A percentile compares a stretch with the other conserved stretches of the same genome.
Conservation (phyloP, 2,888 invertebrate species). For the Drosophila multiciliata region DNA sequence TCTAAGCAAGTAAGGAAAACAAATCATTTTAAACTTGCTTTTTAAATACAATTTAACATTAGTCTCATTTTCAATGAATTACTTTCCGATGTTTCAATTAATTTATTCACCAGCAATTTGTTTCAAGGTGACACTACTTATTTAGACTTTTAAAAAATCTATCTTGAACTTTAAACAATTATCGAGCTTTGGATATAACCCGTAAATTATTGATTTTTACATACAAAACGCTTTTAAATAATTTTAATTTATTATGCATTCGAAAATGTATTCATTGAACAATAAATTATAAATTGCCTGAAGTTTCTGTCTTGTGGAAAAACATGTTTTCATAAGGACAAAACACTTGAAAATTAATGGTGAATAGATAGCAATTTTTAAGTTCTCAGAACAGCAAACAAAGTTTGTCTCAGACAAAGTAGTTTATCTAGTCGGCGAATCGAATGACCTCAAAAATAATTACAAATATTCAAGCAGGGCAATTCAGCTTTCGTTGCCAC, state of each 20-base stretch:
- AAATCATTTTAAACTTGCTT: neutral
- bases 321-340: neutral
- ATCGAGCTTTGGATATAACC: neutral
- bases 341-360: neutral
- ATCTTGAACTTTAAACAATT: neutral
- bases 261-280: neutral
- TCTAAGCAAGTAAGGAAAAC: neutral
- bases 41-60: neutral
- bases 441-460: neutral
- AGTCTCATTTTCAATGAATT: neutral
- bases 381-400: neutral
- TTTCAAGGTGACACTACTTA: neutral
- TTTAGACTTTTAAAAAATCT: neutral
- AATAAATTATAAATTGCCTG: neutral
- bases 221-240: neutral
- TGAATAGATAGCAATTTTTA: neutral
- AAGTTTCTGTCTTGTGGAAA: neutral
- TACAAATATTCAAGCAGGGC: conserved; percentile 6
- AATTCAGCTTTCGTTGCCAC: conserved; percentile 19
- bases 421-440: neutral
- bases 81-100: neutral
- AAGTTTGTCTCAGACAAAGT: neutral
- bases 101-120: neutral
- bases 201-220: neutral
- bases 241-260: neutral